Conservation (phyloP, 1,140 invertebrate species). For the Homalodisca vitripennis region DNA sequence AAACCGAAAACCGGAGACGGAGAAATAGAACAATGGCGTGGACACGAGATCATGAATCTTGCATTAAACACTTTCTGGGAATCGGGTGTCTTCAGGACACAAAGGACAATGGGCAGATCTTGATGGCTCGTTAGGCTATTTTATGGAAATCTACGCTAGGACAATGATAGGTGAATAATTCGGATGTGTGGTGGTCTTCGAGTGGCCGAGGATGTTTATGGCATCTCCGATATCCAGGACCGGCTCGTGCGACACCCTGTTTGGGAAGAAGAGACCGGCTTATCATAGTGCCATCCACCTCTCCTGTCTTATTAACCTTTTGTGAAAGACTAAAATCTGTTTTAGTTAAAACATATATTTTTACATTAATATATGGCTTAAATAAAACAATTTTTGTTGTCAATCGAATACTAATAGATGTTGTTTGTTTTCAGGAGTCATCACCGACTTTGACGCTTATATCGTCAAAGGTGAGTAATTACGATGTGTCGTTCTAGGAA, state of each 20-base stretch:
- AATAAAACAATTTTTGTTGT: too few species aligned
- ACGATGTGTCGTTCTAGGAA: too few species aligned
- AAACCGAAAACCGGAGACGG: not conserved
- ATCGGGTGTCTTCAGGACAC: not conserved
- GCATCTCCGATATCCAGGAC: not conserved
- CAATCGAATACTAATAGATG: too few species aligned
- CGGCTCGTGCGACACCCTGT: too few species aligned
- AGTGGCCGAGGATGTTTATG: not conserved
- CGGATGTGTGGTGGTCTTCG: not conserved
- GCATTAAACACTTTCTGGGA: slow-evolving; percentile 11
- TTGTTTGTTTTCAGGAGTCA: slow-evolving; percentile 33
- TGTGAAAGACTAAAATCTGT: too few species aligned
- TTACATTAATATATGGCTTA: too few species aligned
- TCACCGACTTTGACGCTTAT: slow-evolving; percentile 36
- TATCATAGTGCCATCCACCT: too few species aligned
- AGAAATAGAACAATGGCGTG: slow-evolving; percentile 15
- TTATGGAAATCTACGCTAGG: slow-evolving; percentile 12
- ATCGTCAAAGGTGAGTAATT: slow-evolving; percentile 35
- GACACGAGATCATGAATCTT: slow-evolving; percentile 8
- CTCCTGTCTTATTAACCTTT: too few species aligned
- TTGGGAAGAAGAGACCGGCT: too few species aligned
- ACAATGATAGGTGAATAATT: slow-evolving; percentile 9
- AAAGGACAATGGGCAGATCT: not conserved
- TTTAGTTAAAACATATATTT: too few species aligned
- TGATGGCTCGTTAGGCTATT: slow-evolving; percentile 12